These are phyloP conservation scores for Tinamus major DNA, from an alignment of 2,797 vertebrate species.

Conservation along the genomic window DNA sequence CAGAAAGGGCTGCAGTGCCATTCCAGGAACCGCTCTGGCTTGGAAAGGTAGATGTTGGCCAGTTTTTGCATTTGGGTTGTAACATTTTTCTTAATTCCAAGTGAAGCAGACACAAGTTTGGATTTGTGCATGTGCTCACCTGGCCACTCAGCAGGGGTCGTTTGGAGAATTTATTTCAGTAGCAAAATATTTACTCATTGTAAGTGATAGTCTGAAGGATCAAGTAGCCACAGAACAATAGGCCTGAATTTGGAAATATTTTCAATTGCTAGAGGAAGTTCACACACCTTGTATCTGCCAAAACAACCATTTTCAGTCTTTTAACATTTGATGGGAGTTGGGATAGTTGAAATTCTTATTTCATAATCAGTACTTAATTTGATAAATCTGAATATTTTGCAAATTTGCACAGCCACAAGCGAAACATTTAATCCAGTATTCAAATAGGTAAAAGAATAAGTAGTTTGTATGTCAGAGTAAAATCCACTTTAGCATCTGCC, in stretches of 20 bases:
- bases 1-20: background rate
- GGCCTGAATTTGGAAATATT: slow-evolving; percentile 11
- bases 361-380: background rate
- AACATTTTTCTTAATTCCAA: background rate
- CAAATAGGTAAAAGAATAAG: background rate
- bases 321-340: background rate
- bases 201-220: slow-evolving; percentile 24
- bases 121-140: background rate
- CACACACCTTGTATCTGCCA: background rate
- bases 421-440: background rate
- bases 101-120: background rate
- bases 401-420: background rate
- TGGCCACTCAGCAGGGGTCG: background rate
- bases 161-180: background rate
- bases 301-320: background rate
- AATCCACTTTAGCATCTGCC: background rate
- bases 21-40: background rate
- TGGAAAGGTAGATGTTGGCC: too few species aligned
- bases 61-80: background rate
- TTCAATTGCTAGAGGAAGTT: background rate
- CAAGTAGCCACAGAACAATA: slow-evolving; percentile 6
- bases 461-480: background rate
- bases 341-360: background rate
- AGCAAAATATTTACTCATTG: slow-evolving; percentile 3
- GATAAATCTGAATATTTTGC: background rate